These are phyloP conservation scores for Crypturellus tataupa DNA, from an alignment of 2,797 vertebrate species.

Conservation along the genomic window DNA sequence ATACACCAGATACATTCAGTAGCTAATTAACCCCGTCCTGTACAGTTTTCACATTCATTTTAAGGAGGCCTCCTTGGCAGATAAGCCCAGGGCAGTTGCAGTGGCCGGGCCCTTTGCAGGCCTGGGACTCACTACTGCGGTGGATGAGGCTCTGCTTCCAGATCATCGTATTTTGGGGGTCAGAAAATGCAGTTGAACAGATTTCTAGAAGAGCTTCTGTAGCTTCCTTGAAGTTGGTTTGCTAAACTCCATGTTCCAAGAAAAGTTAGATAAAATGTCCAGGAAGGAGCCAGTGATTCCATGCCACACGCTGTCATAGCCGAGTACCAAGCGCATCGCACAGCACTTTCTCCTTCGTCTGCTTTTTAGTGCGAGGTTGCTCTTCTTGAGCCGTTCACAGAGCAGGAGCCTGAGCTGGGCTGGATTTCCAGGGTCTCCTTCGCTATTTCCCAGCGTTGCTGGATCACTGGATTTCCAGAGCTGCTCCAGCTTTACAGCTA, in stretches of 20 bases:
- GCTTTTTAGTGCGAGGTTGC: not conserved
- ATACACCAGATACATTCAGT: not conserved
- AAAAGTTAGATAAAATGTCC: not conserved
- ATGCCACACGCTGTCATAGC: no score
- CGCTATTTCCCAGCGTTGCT: not conserved
- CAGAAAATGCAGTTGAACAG: not conserved
- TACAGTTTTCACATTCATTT: not conserved
- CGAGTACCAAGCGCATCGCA: not conserved
- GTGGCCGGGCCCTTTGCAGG: not conserved
- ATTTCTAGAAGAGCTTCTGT: not conserved
- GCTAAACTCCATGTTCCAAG: not conserved
- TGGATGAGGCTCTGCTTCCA: not conserved
- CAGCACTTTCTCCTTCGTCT: not conserved
- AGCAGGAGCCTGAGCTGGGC: not conserved
- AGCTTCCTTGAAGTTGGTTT: not conserved
- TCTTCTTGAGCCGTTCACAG: not conserved
- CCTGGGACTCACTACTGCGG: no score
- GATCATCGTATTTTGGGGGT: not conserved
- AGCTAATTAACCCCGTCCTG: not conserved
- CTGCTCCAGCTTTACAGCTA: not conserved
- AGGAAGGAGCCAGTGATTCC: not conserved
- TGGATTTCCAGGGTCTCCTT: not conserved
- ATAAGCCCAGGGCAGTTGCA: not conserved
- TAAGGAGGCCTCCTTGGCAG: not conserved
- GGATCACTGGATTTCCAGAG: not conserved